These are phyloP conservation scores for Caretta caretta DNA, from an alignment of 2,113 vertebrate species.

Conservation along the genomic window DNA sequence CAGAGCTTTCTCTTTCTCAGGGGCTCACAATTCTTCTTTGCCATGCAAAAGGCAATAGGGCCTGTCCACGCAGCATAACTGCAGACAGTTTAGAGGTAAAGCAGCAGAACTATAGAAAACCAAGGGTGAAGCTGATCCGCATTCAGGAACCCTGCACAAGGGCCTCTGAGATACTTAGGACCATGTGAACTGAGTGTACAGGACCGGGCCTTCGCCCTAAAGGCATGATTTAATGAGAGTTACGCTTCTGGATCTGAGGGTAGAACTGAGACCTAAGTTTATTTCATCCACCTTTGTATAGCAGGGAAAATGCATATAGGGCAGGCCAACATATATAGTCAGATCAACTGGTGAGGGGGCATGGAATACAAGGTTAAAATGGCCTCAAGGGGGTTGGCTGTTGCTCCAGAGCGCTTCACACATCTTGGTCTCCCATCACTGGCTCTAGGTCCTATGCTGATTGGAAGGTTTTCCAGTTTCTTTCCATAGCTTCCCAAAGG, in stretches of 20 bases:
- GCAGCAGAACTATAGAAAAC: not conserved
- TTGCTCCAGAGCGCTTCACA: not conserved
- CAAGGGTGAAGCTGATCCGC: not conserved
- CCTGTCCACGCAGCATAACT: not conserved
- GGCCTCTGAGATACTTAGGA: too few relatives aligned
- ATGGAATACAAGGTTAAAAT: not conserved
- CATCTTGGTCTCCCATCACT: not conserved
- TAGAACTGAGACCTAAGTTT: not conserved
- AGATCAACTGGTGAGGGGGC: not conserved
- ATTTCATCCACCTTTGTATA: not conserved
- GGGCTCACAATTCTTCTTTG: not conserved
- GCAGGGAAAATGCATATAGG: not conserved
- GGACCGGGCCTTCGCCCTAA: not conserved
- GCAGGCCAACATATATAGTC: not conserved
- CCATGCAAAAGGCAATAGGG: rapidly evolving
- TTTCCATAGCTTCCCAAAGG: not conserved
- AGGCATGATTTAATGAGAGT: not conserved
- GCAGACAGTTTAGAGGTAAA: not conserved
- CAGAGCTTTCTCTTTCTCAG: not conserved
- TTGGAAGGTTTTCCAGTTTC: not conserved
- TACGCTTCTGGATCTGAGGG: not conserved
- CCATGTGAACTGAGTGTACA: not conserved
- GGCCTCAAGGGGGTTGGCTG: not conserved
- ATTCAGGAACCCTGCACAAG: not conserved
- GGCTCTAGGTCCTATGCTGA: not conserved